Base-by-base conservation (phyloP, 2,797 vertebrate genomes). In the Pangasius krempfi region DNA sequence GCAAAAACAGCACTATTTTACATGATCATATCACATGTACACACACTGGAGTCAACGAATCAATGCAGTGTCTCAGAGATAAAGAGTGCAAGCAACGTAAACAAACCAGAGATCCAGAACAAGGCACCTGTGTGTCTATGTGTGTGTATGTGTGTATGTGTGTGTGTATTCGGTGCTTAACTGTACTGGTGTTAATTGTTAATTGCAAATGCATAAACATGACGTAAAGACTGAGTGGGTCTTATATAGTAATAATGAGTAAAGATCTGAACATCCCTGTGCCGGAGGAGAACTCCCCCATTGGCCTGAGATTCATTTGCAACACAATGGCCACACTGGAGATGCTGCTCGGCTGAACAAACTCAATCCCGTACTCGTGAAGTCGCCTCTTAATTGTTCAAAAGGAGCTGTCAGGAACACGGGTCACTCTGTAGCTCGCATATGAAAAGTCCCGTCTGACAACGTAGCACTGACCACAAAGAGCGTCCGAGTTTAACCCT, bases 361-460 rank as follows among this genome's bases (percentile, higher is more conserved):
- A 87, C 75, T 87, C 82, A 81, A 86, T 87, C 81, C 87, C 52
- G 44, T 10, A 60, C 84, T 73, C 33, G 58, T 84, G 54, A 88
- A 85, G 86, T 89, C 25, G 33, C 56, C 50, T 58, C 84, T 85
- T 85, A 70, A 64, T 37, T 50, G 40, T 91, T 92, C 85, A 89
- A 93, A 92, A 62, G 47, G 92, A 86, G 93, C 92, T 89, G 89
- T 84, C 93, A 92, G 89, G 91, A 88, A 68, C 89, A 91, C 91
- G 87, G 84, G 85, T 92, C 56, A 33, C 91, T 75, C 93, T 89
- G 90, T 82, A 70, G 89, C 91, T 88, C 56, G 92, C 90, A 92
- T 93, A 93, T 92, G 92, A 95, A 95, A 93, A 92, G 88, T 88
- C 75, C 8, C 37, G 84, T 83, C 91, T 66, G 88, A 86, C 87